A percentile compares a stretch with the other conserved stretches of the same genome.
These are phyloP conservation scores for Troglohyphantes excavatus DNA, from an alignment of 2,888 invertebrate genomes.

Conservation along the genomic window DNA sequence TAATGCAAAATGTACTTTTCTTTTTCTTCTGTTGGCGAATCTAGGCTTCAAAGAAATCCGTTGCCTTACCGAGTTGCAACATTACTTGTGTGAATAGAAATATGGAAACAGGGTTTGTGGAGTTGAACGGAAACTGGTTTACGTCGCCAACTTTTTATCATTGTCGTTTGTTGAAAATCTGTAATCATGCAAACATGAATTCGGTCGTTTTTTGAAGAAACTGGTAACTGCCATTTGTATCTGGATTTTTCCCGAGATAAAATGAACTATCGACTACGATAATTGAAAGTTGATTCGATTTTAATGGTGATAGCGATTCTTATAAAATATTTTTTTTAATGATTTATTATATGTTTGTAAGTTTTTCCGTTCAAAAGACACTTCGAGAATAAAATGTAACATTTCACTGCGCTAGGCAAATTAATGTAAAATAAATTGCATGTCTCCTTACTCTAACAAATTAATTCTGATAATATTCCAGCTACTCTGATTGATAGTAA, in stretches of 20 bases:
- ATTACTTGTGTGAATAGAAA: too few relatives aligned
- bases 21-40: not conserved
- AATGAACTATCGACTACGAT: not conserved
- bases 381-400: too few relatives aligned
- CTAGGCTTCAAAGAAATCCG: not conserved
- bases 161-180: not conserved
- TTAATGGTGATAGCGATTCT: not conserved
- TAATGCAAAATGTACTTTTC: slow-evolving; percentile 13
- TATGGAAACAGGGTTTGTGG: not conserved
- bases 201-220: not conserved
- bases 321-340: too few relatives aligned
- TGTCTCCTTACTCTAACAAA: too few relatives aligned
- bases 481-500: too few relatives aligned
- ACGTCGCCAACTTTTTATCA: not conserved
- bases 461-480: too few relatives aligned
- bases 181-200: not conserved
- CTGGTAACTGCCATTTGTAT: not conserved
- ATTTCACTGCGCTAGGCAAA: too few relatives aligned
- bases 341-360: too few relatives aligned
- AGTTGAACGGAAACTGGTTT: slow-evolving; percentile 1
- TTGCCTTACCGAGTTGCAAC: not conserved
- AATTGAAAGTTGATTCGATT: not conserved
- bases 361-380: too few relatives aligned
- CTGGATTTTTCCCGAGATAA: not conserved
- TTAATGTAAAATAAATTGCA: too few relatives aligned